phyloP scores from a whole-genome alignment of 2,888 invertebrate genomes.

The Noctua fimbriata region DNA sequence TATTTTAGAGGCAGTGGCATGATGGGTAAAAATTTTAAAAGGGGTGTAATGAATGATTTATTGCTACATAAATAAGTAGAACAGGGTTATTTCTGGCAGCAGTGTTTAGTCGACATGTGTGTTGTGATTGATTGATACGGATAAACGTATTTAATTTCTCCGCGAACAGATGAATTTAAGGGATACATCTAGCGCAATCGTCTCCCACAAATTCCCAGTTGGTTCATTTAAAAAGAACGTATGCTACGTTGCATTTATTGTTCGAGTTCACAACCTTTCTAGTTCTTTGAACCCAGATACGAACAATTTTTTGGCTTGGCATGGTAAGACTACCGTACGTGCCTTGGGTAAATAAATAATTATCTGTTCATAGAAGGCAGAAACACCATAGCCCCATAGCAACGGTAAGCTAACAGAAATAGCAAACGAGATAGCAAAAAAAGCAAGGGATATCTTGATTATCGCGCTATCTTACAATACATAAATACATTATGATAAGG shows the following conservation, averaged over 20 bases:
- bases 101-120: background rate
- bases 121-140: background rate
- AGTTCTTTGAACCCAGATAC: conserved; percentile 30
- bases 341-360: conserved; percentile 33
- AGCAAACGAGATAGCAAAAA: conserved; percentile 10
- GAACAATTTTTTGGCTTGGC: conserved; percentile 19
- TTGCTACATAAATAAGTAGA: background rate
- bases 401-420: conserved; percentile 4
- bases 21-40: background rate
- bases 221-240: background rate
- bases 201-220: conserved; percentile 3
- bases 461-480: conserved; percentile 25
- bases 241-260: conserved; percentile 23
- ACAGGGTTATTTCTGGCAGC: conserved; percentile 18
- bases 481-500: conserved; percentile 22
- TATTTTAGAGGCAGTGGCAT: conserved; percentile 20
- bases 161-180: background rate
- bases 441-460: conserved; percentile 13
- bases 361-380: conserved; percentile 3
- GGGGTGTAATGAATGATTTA: background rate
- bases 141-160: background rate
- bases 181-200: background rate
- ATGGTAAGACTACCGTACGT: conserved; percentile 23
- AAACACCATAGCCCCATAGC: background rate
- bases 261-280: conserved; percentile 35